Evolutionary conservation across 2,797 vertebrate species (phyloP).

Genomic region (Sciurus vulgaris): DNA sequence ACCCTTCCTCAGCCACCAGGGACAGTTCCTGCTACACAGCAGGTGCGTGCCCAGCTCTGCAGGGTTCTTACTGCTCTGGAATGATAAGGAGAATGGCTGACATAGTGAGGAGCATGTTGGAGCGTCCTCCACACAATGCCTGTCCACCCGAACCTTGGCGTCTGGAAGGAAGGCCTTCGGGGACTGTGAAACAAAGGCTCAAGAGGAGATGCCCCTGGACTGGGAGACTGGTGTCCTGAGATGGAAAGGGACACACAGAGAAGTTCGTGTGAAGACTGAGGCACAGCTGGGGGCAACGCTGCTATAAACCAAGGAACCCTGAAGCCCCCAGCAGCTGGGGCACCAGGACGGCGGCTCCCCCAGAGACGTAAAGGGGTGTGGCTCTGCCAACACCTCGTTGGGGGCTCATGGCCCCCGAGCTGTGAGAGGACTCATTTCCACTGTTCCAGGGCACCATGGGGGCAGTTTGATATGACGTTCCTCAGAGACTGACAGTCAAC

Average conservation of each 20-base stretch:
- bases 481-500: not conserved
- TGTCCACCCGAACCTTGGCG: not conserved
- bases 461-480: not conserved
- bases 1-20: not conserved
- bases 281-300: too few species aligned
- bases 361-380: not conserved
- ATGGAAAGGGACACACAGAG: not conserved
- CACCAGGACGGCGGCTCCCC: too few species aligned
- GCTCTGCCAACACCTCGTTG: not conserved
- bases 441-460: too few species aligned
- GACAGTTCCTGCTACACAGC: rapidly evolving
- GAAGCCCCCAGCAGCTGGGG: not conserved
- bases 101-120: rapidly evolving
- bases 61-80: not conserved
- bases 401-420: not conserved
- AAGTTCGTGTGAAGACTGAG: not conserved
- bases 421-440: rapidly evolving
- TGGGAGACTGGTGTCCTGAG: not conserved
- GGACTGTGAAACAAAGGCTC: not conserved
- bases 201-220: too few species aligned
- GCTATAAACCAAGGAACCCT: not conserved
- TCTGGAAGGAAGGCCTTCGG: not conserved
- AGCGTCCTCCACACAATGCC: rapidly evolving
- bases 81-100: not conserved
- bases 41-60: not conserved